Percentiles rank a stretch among this genome's conserved stretches.
These are phyloP conservation scores for Galeruca laticollis DNA, from an alignment of 2,888 invertebrate species.

Conservation along the genomic window DNA sequence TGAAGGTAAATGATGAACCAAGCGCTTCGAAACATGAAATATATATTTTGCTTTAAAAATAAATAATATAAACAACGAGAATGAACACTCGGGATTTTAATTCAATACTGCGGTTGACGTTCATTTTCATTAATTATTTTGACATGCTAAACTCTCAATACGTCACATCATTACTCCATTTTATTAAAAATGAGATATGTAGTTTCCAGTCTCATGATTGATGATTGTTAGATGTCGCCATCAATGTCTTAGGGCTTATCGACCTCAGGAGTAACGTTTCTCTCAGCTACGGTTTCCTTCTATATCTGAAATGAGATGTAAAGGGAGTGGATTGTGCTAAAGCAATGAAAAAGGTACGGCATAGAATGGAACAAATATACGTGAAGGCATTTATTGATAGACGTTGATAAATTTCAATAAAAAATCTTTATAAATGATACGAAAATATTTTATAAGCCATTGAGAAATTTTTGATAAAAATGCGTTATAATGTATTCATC, in stretches of 20 bases:
- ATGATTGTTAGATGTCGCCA: slow-evolving; percentile 19
- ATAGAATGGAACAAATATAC: neutral
- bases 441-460: no score
- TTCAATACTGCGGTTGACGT: neutral
- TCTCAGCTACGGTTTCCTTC: neutral
- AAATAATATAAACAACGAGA: no score
- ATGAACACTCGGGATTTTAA: no score
- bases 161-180: neutral
- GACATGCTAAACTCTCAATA: neutral
- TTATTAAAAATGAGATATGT: slow-evolving; percentile 8
- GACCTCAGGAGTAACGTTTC: neutral
- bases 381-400: neutral
- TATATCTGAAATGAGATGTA: slow-evolving; percentile 7
- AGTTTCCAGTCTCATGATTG: slow-evolving; percentile 21
- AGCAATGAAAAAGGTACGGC: neutral
- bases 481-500: no score
- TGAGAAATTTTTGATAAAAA: no score
- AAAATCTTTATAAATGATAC: neutral
- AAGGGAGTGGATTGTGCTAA: neutral
- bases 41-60: no score
- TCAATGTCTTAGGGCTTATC: slow-evolving; percentile 19
- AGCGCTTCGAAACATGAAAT: no score
- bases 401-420: neutral
- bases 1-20: no score
- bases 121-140: neutral